Evolutionary conservation across 2,797 vertebrate species (phyloP).

Genomic region (Urophycis tenuis): DNA sequence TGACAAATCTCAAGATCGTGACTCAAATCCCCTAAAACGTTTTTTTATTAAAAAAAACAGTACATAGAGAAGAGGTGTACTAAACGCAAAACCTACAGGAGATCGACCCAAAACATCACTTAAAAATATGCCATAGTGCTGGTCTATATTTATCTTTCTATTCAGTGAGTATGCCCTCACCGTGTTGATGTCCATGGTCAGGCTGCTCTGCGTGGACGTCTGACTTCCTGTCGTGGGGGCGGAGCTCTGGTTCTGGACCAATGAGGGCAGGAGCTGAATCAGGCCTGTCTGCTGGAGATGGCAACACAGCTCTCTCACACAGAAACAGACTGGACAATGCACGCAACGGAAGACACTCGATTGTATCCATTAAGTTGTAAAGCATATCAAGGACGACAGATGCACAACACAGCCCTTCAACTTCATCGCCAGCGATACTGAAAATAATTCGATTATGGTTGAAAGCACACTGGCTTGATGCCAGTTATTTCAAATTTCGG

Average conservation of each 20-base stretch:
- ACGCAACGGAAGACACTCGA: not conserved
- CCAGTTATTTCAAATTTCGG: too few relatives aligned
- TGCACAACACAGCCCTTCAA: not conserved
- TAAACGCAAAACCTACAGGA: not conserved
- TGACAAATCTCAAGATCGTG: not conserved
- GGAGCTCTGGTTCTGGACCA: slow-evolving; percentile 71
- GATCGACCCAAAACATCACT: not conserved
- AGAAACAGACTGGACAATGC: not conserved
- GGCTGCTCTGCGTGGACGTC: slow-evolving; percentile 65
- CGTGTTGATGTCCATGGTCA: slow-evolving; percentile 83
- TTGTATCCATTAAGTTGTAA: not conserved
- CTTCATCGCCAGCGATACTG: not conserved
- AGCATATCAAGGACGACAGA: not conserved
- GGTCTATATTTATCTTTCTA: not conserved
- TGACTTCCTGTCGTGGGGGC: slow-evolving; percentile 75
- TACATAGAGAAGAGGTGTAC: not conserved
- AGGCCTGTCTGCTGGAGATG: slow-evolving; percentile 58
- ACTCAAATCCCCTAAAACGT: not conserved
- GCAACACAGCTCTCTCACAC: not conserved
- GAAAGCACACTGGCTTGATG: not conserved
- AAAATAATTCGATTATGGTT: not conserved
- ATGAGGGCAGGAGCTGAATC: slow-evolving; percentile 72
- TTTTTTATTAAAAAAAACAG: not conserved
- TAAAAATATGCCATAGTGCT: not conserved
- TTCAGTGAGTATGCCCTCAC: slow-evolving; percentile 59